phyloP scores from a whole-genome alignment of 2,113 vertebrate genomes.

The Azemiops feae region DNA sequence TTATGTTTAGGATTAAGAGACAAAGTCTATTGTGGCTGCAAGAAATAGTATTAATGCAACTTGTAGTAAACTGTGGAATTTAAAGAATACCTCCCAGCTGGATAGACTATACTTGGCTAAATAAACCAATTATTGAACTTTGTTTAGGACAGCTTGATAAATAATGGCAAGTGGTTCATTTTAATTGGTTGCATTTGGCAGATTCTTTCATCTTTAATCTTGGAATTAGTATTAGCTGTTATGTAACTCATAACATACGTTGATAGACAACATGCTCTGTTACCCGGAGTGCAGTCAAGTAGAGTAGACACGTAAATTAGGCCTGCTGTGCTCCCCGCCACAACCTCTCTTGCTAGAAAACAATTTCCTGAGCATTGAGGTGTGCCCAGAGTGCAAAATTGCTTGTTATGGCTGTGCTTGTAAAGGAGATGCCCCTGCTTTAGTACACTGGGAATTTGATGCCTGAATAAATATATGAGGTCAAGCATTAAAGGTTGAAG shows the following conservation, averaged over 20 bases:
- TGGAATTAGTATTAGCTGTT: neutral
- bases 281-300: neutral
- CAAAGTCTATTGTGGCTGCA: neutral
- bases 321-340: neutral
- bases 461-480: constrained; percentile 1
- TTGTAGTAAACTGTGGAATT: neutral
- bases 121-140: neutral
- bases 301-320: neutral
- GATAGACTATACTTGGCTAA: neutral
- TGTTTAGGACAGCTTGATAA: neutral
- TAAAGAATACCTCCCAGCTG: neutral
- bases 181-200: constrained; percentile 18
- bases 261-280: neutral
- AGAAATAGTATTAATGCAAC: neutral
- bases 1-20: neutral
- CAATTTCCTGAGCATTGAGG: constrained; percentile 2
- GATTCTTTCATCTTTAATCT: neutral
- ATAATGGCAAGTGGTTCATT: neutral
- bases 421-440: neutral
- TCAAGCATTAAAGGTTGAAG: constrained; percentile 1
- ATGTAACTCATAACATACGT: neutral
- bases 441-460: constrained; percentile 1
- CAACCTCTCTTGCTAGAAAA: neutral
- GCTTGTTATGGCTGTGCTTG: neutral
- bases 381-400: constrained; percentile 2